These are phyloP conservation scores for Eugnorisma glareosa DNA, from an alignment of 2,888 invertebrate genomes.

Conservation along the genomic window DNA sequence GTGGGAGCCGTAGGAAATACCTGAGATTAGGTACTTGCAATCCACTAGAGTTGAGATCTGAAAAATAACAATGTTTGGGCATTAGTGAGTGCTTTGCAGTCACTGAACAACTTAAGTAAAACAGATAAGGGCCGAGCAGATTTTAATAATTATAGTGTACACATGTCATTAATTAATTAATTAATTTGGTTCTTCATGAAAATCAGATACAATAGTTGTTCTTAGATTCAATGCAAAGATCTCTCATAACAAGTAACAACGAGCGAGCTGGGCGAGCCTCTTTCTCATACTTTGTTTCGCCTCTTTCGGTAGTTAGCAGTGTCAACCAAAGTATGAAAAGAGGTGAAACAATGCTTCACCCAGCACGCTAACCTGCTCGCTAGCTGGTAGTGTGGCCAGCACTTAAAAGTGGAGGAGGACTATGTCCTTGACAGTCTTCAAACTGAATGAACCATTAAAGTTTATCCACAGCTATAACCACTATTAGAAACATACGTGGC, in stretches of 20 bases:
- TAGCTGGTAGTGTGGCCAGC: too few species aligned
- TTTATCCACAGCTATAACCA: background rate
- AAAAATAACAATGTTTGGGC: conserved; percentile 46
- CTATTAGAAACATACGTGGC: background rate
- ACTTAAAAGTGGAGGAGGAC: background rate
- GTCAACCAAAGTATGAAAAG: too few species aligned
- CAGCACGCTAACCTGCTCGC: too few species aligned
- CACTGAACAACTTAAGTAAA: background rate
- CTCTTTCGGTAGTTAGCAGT: too few species aligned
- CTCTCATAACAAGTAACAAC: too few species aligned
- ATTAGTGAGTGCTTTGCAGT: background rate
- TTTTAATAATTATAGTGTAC: background rate
- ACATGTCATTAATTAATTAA: too few species aligned
- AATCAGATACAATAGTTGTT: background rate
- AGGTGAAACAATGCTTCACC: too few species aligned
- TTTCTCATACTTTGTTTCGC: too few species aligned
- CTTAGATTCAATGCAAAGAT: background rate
- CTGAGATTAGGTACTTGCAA: conserved; percentile 83
- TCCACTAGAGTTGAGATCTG: conserved; percentile 81
- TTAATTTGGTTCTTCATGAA: background rate
- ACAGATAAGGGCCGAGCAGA: too few species aligned
- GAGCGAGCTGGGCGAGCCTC: too few species aligned
- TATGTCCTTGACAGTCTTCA: background rate
- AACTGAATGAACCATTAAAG: background rate
- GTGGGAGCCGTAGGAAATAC: conserved; percentile 81